Conservation (phyloP, 2,113 vertebrate genomes). For the Anolis carolinensis region DNA sequence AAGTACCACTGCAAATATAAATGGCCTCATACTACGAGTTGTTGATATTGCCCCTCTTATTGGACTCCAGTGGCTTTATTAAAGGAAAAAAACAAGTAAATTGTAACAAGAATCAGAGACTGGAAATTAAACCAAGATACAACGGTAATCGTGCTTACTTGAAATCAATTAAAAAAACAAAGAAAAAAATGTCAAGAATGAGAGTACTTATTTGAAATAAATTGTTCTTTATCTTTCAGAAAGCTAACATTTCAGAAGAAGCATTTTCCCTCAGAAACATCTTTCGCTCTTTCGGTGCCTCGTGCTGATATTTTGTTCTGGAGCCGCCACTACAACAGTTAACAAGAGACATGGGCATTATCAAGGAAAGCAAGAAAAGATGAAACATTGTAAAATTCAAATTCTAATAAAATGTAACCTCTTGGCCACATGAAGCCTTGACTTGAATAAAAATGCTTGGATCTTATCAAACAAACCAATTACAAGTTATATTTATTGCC, state of each 20-base stretch:
- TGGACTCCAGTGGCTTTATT: neutral
- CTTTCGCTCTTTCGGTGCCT: neutral
- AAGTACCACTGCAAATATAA: too few relatives aligned
- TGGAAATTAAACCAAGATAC: neutral
- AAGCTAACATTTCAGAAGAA: neutral
- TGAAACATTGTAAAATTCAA: neutral
- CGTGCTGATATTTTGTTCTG: conserved; percentile 5
- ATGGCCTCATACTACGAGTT: neutral
- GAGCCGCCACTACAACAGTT: conserved; percentile 5
- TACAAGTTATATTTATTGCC: conserved; percentile 4
- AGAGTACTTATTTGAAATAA: neutral
- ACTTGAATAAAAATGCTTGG: neutral
- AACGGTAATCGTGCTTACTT: neutral
- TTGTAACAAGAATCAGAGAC: neutral
- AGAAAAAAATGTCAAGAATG: neutral
- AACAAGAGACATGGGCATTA: neutral
- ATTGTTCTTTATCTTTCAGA: conserved; percentile 10
- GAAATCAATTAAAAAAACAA: neutral
- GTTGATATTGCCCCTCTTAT: neutral
- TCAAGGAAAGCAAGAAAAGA: neutral
- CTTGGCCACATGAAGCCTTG: neutral
- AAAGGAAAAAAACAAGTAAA: neutral
- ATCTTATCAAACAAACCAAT: conserved; percentile 1
- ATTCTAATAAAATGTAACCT: neutral
- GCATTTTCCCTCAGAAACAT: neutral